Evolutionary conservation across 2,888 invertebrate genomes (phyloP).

Genomic region (Crematogaster levior): DNA sequence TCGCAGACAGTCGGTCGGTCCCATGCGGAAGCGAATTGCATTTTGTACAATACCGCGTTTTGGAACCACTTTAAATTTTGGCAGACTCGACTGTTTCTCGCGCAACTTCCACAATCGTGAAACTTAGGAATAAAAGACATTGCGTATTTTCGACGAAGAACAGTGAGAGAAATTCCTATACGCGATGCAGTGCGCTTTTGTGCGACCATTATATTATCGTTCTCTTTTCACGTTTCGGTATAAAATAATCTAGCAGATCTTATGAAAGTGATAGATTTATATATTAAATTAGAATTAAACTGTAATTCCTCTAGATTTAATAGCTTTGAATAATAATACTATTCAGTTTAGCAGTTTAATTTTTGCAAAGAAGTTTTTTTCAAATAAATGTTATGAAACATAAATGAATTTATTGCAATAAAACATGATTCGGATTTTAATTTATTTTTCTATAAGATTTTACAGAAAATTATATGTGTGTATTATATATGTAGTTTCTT

Average conservation of each 20-base stretch:
- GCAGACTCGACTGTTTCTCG: constrained; percentile 62
- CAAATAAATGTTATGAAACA: not conserved
- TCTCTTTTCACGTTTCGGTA: not conserved
- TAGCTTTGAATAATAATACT: not conserved
- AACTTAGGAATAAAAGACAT: constrained; percentile 74
- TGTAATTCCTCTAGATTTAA: not conserved
- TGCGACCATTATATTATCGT: constrained; percentile 6
- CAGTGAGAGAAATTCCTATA: not conserved
- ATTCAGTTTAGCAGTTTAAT: not conserved
- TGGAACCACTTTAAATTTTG: constrained; percentile 76
- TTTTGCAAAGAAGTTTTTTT: not conserved
- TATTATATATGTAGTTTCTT: not conserved
- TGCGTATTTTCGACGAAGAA: constrained; percentile 59
- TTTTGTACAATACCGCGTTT: constrained; percentile 52
- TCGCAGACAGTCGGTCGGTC: constrained; percentile 54
- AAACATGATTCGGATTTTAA: not conserved
- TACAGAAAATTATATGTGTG: not conserved
- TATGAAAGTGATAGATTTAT: not conserved
- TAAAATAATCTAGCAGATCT: constrained; percentile 2
- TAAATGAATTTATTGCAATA: not conserved
- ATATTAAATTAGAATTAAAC: not conserved
- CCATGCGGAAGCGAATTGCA: constrained; percentile 50
- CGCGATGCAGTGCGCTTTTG: constrained; percentile 11
- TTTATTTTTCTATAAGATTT: not conserved
- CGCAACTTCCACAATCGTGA: constrained; percentile 66